Evolutionary conservation across 2,797 vertebrate genomes (phyloP).

Genomic region (Peromyscus aztecus): DNA sequence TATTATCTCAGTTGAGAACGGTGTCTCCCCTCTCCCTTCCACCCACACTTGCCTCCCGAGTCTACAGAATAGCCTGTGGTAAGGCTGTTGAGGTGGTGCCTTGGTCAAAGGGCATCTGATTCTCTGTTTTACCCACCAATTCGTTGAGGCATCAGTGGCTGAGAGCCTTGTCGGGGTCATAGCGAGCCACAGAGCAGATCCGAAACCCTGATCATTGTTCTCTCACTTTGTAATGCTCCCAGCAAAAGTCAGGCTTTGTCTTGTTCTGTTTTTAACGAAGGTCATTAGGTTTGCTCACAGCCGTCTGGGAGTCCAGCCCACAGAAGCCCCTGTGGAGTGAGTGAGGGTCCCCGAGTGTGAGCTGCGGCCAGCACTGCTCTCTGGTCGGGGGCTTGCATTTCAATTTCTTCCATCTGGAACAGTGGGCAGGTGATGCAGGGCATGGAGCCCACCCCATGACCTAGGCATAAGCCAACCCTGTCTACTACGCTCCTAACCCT

Average conservation of each 20-base stretch:
- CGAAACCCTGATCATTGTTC: neutral
- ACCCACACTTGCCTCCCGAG: neutral
- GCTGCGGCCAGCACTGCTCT: fast-evolving
- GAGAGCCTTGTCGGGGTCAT: fast-evolving
- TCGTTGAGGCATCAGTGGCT: neutral
- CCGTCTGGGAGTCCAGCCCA: neutral
- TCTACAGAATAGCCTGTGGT: neutral
- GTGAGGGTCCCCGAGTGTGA: neutral
- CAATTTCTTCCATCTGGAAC: neutral
- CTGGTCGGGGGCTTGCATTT: neutral
- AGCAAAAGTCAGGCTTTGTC: neutral
- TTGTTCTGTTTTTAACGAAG: neutral
- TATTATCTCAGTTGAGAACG: neutral
- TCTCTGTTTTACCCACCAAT: neutral
- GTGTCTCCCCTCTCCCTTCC: neutral
- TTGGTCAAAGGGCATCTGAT: neutral
- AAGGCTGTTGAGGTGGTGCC: neutral
- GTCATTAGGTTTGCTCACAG: neutral
- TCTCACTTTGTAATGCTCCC: neutral
- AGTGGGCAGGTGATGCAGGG: neutral
- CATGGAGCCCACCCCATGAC: neutral
- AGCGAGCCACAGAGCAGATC: neutral
- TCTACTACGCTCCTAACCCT: fast-evolving
- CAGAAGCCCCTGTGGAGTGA: neutral
- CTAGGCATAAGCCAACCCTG: neutral